Conservation (phyloP, 1,140 invertebrate species). For the Cyclargus thomasi region DNA sequence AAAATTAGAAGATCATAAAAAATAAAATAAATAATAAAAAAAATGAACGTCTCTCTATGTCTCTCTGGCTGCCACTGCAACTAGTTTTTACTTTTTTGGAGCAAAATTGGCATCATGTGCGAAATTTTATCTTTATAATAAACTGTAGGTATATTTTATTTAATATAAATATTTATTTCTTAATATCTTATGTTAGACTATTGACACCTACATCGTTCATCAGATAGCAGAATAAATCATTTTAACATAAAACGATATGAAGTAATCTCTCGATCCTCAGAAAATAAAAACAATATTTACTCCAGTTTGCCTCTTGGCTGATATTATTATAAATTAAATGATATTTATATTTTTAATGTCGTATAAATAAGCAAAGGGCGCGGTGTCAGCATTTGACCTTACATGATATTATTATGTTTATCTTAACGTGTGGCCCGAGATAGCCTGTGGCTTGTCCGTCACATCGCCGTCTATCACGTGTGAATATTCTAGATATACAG, state of each 20-base stretch:
- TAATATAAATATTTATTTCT: too few species aligned
- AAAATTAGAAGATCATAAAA: too few species aligned
- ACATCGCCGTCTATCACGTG: constrained; percentile 22
- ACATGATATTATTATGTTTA: constrained; percentile 16
- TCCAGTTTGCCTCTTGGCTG: neutral
- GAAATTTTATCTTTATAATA: too few species aligned
- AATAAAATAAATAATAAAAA: too few species aligned
- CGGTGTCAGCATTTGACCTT: constrained; percentile 19
- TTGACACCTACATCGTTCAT: too few species aligned
- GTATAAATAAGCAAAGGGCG: constrained; percentile 17
- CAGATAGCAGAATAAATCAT: neutral
- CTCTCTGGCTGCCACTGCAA: too few species aligned
- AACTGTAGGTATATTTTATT: too few species aligned
- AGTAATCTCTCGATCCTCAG: neutral
- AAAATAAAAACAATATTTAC: neutral
- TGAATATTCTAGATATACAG: constrained; percentile 26
- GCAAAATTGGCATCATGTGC: too few species aligned
- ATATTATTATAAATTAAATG: neutral
- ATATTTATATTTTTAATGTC: constrained; percentile 1
- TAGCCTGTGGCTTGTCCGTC: constrained; percentile 13
- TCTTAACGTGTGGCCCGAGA: constrained; percentile 11
- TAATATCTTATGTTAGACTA: too few species aligned
- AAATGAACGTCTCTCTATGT: too few species aligned
- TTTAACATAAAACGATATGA: neutral
- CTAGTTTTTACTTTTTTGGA: too few species aligned